Evolutionary conservation across 2,888 invertebrate genomes (phyloP).

Genomic region (Ichneumoninae sp.): DNA sequence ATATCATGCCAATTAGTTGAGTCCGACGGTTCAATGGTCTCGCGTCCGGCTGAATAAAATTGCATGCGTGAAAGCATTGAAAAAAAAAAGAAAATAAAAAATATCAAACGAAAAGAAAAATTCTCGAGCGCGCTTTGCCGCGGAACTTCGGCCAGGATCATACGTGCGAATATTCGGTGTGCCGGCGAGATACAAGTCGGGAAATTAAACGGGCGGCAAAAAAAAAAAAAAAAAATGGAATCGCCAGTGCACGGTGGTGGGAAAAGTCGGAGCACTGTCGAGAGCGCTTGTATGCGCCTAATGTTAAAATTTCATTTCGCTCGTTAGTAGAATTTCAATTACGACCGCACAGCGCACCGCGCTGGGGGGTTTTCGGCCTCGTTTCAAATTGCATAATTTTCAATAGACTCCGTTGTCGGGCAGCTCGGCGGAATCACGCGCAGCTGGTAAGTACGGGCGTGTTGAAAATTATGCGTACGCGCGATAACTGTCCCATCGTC

Average conservation of each 20-base stretch:
- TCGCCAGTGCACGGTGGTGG: background rate
- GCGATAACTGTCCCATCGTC: background rate
- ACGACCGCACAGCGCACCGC: constrained; percentile 40
- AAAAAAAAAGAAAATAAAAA: background rate
- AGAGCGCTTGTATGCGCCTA: constrained; percentile 29
- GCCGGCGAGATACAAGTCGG: background rate
- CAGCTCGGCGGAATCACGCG: background rate
- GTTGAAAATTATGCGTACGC: background rate
- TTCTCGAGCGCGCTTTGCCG: background rate
- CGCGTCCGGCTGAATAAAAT: background rate
- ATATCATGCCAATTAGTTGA: background rate
- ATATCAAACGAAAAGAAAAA: background rate
- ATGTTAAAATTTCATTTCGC: constrained; percentile 56
- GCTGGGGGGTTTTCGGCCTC: constrained; percentile 10
- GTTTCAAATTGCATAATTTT: constrained; percentile 55
- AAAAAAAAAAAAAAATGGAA: background rate
- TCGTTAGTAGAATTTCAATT: constrained; percentile 63
- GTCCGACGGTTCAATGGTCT: background rate
- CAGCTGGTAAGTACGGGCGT: no score
- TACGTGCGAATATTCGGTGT: background rate
- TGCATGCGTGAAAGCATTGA: background rate
- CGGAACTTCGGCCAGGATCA: no score
- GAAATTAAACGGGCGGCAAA: constrained; percentile 9
- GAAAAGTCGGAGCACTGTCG: background rate
- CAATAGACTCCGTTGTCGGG: constrained; percentile 40